Base-by-base conservation (phyloP, 2,888 invertebrate genomes). In the Sericinus montela region DNA sequence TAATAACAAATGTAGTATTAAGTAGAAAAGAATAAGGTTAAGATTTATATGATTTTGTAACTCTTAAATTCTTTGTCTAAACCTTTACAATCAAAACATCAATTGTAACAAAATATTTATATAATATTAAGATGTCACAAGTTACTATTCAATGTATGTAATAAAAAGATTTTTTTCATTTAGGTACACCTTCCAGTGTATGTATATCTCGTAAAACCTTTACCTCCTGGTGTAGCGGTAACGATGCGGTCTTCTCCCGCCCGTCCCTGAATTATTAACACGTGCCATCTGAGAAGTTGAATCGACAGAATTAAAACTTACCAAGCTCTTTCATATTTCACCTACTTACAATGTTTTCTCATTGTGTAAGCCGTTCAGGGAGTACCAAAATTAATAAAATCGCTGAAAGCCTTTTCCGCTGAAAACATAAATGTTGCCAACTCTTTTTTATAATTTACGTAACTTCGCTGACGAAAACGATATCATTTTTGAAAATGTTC, bases 261-360 rank as follows among this genome's bases (percentile, higher is more conserved):
- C 61, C 60, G 55, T 60, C 56, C 49, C 61, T 84, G 77, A 83
- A 85, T 84, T 83, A 83, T 84, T 84, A 77, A 84, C 75, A 69
- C 66, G 61, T 67, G 79, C 79, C 77, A 82, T 84, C 79, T 72
- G 67, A 75, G 74, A 77, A 83, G 74, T 83, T 81, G 79, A 78
- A 82, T 81, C 76, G 77, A 75, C 80, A 72, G 74, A 80, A 84
- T 83, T 84, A 83, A 83, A 82, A 84, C 78, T 81, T 79, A 73
- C 74, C 64, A 55, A 73, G 69, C 71, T 78, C 71, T 75, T 81
- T 78, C 77, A 83, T 80, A 80, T 76, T 81, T 80, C 75, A 78
- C 72, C 67, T 67, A 70, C 66, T 74, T 69, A 69, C 56, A 60
- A 56, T 64, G 58, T 63, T 63, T 56, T 54, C 55, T 45, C 57